phyloP scores from a whole-genome alignment of 2,888 invertebrate species.

The Xestobium rufovillosum region DNA sequence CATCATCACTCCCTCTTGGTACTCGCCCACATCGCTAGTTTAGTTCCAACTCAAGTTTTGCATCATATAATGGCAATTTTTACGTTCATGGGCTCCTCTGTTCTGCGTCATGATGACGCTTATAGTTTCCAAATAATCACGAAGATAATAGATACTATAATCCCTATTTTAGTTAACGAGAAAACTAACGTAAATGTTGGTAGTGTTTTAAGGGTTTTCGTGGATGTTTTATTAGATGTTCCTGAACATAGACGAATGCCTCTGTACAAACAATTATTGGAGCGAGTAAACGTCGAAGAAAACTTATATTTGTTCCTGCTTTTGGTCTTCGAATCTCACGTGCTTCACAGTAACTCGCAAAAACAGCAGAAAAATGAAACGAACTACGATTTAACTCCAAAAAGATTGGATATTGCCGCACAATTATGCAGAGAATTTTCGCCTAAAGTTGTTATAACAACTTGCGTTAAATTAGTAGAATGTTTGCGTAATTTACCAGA shows the following conservation, averaged over 20 bases:
- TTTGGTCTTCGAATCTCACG: conserved; percentile 64
- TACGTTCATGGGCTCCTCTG: conserved; percentile 93
- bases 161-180: conserved; percentile 64
- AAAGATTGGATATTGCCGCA: conserved; percentile 59
- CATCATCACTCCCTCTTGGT: conserved; percentile 88
- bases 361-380: conserved; percentile 30
- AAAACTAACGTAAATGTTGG: conserved; percentile 40
- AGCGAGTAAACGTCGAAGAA: conserved; percentile 57
- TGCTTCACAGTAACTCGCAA: conserved; percentile 45
- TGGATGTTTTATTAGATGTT: conserved; percentile 83
- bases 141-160: conserved; percentile 80
- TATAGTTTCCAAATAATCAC: conserved; percentile 92
- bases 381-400: conserved; percentile 42
- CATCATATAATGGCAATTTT: conserved; percentile 95
- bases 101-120: conserved; percentile 87
- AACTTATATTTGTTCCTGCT: conserved; percentile 67
- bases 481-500: conserved; percentile 62
- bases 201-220: conserved; percentile 78
- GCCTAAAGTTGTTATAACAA: conserved; percentile 53
- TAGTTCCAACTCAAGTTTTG: conserved; percentile 76
- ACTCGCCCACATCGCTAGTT: conserved; percentile 67
- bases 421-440: conserved; percentile 60
- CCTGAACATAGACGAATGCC: conserved; percentile 85
- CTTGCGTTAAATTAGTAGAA: conserved; percentile 57
- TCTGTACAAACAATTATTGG: conserved; percentile 71